Evolutionary conservation across 2,888 invertebrate genomes (phyloP), one percentile per base, ranked within the genome.

Genomic region (Caenorhabditis becei): DNA sequence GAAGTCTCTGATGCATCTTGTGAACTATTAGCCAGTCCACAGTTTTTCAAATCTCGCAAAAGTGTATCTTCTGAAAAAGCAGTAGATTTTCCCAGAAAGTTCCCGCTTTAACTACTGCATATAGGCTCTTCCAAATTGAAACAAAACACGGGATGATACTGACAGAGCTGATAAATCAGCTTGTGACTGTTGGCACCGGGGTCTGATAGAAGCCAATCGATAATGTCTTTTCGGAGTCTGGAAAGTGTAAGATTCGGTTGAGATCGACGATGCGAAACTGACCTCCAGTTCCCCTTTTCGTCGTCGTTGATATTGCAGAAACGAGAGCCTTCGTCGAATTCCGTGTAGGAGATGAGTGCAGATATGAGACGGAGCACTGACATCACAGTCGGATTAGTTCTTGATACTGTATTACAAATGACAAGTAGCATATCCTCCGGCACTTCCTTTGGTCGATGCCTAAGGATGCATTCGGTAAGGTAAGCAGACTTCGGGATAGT

Each of bases 71-170:
- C 70, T 61, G 37, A 18, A 63, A 63, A 63, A 32, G 32, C 32
- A n/a, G n/a, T 32, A 32, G 32, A 4, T 32, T 32, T 44, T 0
- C 16, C 0, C 7, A 61, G 5, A 18, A 24, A 24, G 23, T 4
- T 44, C 16, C 11, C 7, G 20, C 2, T 18, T 59, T 23, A 20
- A 1, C 44, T 8, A 26, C 32, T 49, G 1, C n/a, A 26, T 28
- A 26, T 11, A 2, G 26, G 16, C 8, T 54, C 2, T 14, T 72
- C 26, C 16, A 24, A 10, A 1, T 75, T 54, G 23, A 54, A 77
- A 41, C 77, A 77, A 51, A 63, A 77, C 10, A 14, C n/a, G 18
- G 77, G 77, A 63, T 70, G 70, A 41, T 70, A 77, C 24, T 58
- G 69, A 20, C 77, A 77, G 5, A 77, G 18, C 26, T 77, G 62